Evolutionary conservation across 2,888 invertebrate genomes (phyloP), one percentile per base, ranked within the genome.

Genomic region (Cryptophagus acutangulus): DNA sequence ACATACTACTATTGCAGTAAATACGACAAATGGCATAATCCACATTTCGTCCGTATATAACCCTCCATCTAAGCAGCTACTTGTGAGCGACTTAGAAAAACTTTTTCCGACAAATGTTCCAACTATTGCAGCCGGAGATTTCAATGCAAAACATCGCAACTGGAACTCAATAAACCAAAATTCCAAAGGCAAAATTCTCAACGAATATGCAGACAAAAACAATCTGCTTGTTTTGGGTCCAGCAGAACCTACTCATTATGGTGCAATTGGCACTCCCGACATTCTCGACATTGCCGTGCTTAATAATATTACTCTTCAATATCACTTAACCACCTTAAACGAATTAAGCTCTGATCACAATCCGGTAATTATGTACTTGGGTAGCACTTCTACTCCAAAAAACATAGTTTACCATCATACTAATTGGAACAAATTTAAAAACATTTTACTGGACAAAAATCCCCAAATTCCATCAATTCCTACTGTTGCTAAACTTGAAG

Each of bases 281-380:
- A 20, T 20, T 20, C 20, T 20, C 5, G 20, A 20, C 9, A 9
- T 20, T 6, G 20, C 9, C 5, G 5, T 20, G 9, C 20, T 20
- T 20, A 5, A 20, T 6, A 20, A 20, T 9, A 20, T 20, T 20
- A 20, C 5, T 20, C 5, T 20, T 5, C 5, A 2, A 12, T 12
- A 2, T 13, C 12, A n/a, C 39, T 31, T 8, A 9, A 20, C 5
- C 25, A 17, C 35, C 6, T 2, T 34, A 8, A 17, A 25, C 6
- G 39, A 39, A 18, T 26, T 43, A 2, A 28, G 20, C 2, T 43
- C 43, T 13, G 39, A 43, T n/a, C 43, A 43, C 18, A 34, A 43
- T 13, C 25, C 36, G 2, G 28, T 43, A 2, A 12, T 18, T 16
- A 26, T 6, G 2, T 6, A 9, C n/a, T 33, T 12, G 30, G 24